Base-by-base conservation (phyloP, 2,888 invertebrate species). In the Archips crataeganus region DNA sequence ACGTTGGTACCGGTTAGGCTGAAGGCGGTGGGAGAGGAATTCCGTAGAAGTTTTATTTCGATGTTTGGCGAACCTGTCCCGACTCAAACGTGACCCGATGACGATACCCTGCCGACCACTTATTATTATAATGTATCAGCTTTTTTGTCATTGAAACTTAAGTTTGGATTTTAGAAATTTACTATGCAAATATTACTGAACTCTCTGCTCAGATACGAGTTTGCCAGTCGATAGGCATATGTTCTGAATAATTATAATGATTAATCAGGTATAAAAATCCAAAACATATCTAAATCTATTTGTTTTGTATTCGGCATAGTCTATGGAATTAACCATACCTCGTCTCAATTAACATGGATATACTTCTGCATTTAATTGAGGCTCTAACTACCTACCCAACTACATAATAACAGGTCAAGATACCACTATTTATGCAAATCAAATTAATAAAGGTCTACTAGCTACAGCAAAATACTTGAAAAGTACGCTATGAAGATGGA, bases 1-100 rank as follows among this genome's bases (percentile, higher is more conserved):
- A 83, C 82, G 80, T 80, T 82, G 78, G 83, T 91, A 90, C 92
- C 91, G 90, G 92, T 93, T 93, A 84, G 84, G 81, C 82, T 83
- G 84, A 82, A 81, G 81, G 83, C 83, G 86, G 85, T 81, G 80
- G 81, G 82, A 81, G 85, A 85, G 89, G 89, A 89, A 89, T 90
- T 91, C 90, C 87, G 87, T 88, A 89, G 87, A 80, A 82, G 82
- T 83, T 85, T 81, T 85, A 66, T 34, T 64, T 62, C 85, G 85
- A 84, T 84, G 79, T 81, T 84, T 85, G 81, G 83, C 83, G 82
- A 92, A 92, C 91, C 91, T 87, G 92, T 92, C 88, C 54, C 23
- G 76, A 75, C 72, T 77, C 51, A 69, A 51, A 42, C n/a, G 32
- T 36, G 64, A 57, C 51, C 47, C 51, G 54, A 54, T 75, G 75